Base-by-base conservation (phyloP, 2,113 vertebrate species). In the Stigmatopora argus region DNA sequence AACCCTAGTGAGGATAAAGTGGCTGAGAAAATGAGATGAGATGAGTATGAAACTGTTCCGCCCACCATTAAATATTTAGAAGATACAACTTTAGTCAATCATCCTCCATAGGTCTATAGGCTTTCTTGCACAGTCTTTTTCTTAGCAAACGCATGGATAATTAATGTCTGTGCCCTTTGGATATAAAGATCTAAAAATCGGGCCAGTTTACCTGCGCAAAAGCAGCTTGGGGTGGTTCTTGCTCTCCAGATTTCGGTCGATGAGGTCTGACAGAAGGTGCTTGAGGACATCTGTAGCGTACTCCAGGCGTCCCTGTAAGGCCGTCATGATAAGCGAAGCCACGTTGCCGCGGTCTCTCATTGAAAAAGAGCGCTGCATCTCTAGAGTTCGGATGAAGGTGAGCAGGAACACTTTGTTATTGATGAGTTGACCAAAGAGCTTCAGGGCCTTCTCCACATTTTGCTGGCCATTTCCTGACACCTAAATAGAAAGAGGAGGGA, bases 141-240 rank as follows among this genome's bases (percentile, higher is more conserved):
- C 48, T 49, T 18, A 49, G 48, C 1, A 52, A n/a, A 52, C 8
- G n/a, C n/a, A 51, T 51, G 48, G 2, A 49, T 49, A 18, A 49
- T 49, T 49, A 15, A 49, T 48, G 47, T 15, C 47, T 48, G 5
- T 48, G 26, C 26, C 26, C 26, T 31, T 31, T 31, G 26, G 26
- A 31, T 31, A 31, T 31, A 31, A 31, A 31, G 26, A 31, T 31
- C 26, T 31, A 31, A 31, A 31, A 31, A 31, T 31, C 26, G 3
- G 26, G 26, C 26, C 26, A 31, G 38, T 41, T 74, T 70, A 98
- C 97, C 96, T 97, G 84, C 97, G 92, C 74, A 99, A 90, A 18
- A 99, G 93, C 78, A 99, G 93, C 60, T 99, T 99, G 75, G 97
- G 97, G 67, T 99, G 97, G 87, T 99, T 99, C 89, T 97, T 97